Base-by-base conservation (phyloP, 2,888 invertebrate species). In the Colletes collaris region DNA sequence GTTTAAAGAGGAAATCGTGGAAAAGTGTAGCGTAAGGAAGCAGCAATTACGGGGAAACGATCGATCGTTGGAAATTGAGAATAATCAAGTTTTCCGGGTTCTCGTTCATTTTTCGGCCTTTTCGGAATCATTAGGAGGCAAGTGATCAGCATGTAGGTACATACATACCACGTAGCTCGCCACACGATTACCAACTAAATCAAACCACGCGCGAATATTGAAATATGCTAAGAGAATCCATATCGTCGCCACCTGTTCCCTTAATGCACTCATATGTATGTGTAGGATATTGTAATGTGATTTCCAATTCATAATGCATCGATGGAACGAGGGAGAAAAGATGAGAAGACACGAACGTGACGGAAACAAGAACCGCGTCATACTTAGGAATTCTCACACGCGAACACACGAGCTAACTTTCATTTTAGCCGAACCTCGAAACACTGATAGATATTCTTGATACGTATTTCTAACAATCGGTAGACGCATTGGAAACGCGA, bases 181-280 rank as follows among this genome's bases (percentile, higher is more conserved):
- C 44, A 27, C 90, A 89, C 90, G 90, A 88, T 84, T 78, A 60
- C 64, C 77, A 79, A 87, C 83, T 91, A 90, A 90, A 91, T 91
- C 90, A 88, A 83, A 82, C 65, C 70, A 49, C 58, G 44, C 71
- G 50, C 78, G 68, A 87, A 90, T 91, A 91, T 91, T 89, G 87
- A 89, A 90, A 86, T 89, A 88, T 88, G 88, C 86, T 84, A 88
- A 88, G 81, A 87, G 89, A 90, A 90, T 89, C 88, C 86, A 87
- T 87, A 88, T 88, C 85, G 74, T 88, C 85, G 74, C 87, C 88
- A 88, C 81, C 86, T 89, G 89, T 85, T 89, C 82, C 86, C 85
- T 73, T 89, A 89, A 89, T 91, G 82, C 84, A 89, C 88, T 88
- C 87, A 82, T 90, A 89, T 89, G 87, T 90, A 89, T 89, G 89